Conservation (phyloP, 1,140 invertebrate genomes). For the Antheraea pernyi region DNA sequence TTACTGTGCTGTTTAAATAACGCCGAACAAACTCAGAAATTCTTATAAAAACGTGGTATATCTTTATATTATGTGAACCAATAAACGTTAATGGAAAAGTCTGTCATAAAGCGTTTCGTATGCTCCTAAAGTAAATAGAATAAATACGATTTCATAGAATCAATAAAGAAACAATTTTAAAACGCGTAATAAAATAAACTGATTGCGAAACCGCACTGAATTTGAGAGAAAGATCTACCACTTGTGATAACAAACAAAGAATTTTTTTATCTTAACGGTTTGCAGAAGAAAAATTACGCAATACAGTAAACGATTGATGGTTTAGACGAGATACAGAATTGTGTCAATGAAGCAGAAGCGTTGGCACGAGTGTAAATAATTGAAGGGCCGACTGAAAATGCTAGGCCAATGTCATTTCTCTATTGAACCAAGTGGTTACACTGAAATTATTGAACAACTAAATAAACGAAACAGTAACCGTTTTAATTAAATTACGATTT, state of each 20-base stretch:
- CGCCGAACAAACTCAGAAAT: neutral
- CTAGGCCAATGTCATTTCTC: slow-evolving; percentile 30
- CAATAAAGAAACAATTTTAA: slow-evolving; percentile 14
- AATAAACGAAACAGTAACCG: neutral
- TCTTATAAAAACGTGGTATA: slow-evolving; percentile 20
- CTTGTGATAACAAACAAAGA: slow-evolving; percentile 6
- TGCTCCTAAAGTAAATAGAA: slow-evolving; percentile 9
- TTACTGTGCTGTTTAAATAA: neutral
- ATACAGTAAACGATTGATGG: slow-evolving; percentile 5
- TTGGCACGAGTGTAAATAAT: slow-evolving; percentile 34
- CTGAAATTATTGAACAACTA: neutral
- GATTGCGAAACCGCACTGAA: slow-evolving; percentile 6
- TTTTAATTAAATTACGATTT: neutral
- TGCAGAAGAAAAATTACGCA: slow-evolving; percentile 31
- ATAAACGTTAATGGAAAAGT: neutral
- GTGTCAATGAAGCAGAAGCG: slow-evolving; percentile 43
- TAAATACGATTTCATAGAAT: slow-evolving; percentile 12
- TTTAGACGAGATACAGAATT: slow-evolving; percentile 26
- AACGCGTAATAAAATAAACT: slow-evolving; percentile 7
- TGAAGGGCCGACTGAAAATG: slow-evolving; percentile 30
- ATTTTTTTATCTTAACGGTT: slow-evolving; percentile 7
- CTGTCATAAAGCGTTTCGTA: slow-evolving; percentile 14
- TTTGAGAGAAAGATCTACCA: slow-evolving; percentile 12
- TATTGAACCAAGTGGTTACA: slow-evolving; percentile 18
- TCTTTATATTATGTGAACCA: slow-evolving; percentile 16